Base-by-base conservation (phyloP, 2,797 vertebrate species). In the Sebastiscus albofasciatus region DNA sequence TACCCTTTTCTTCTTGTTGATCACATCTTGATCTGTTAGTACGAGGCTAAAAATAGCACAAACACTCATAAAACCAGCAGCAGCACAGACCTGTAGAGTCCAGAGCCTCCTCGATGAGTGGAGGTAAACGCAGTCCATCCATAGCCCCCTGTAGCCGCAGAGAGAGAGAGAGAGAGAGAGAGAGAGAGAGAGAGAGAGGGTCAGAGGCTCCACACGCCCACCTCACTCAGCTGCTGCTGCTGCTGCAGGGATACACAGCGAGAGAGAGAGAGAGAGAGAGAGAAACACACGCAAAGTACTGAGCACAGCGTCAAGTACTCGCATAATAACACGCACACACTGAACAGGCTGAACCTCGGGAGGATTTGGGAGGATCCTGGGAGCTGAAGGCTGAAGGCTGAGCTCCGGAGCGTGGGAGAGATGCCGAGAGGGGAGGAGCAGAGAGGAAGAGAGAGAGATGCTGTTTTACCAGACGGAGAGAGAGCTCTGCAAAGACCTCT, bases 61-160 rank as follows among this genome's bases (percentile, higher is more conserved):
- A 49, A 76, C 72, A 75, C 69, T 73, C 73, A 36, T 24, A 16
- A 20, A 60, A 14, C 58, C 75, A 78, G 72, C 74, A 81, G 82
- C 82, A n/a, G 82, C 75, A 93, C 93, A 87, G 89, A 94, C 95
- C 95, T 95, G 94, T 94, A 79, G 94, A 93, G 92, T 95, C 95
- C 92, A 94, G 52, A 84, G 90, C 91, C 91, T 96, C 95, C 89
- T 95, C 94, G 88, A 95, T 94, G 90, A 95, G 93, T 90, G 95
- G 94, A 86, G 95, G 95, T 83, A 95, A 92, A 54, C 94, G 93
- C 92, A 95, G 91, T 92, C 94, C 94, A 83, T 95, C 95, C 95
- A 96, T 96, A 86, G 79, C 89, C 87, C 81, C 88, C 92, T 80
- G 81, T 24, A 90, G 91, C 89, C 75, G 91, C 86, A 67, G 87